Evolutionary conservation across 2,113 vertebrate species (phyloP).

Genomic region (Mormoops blainvillei): DNA sequence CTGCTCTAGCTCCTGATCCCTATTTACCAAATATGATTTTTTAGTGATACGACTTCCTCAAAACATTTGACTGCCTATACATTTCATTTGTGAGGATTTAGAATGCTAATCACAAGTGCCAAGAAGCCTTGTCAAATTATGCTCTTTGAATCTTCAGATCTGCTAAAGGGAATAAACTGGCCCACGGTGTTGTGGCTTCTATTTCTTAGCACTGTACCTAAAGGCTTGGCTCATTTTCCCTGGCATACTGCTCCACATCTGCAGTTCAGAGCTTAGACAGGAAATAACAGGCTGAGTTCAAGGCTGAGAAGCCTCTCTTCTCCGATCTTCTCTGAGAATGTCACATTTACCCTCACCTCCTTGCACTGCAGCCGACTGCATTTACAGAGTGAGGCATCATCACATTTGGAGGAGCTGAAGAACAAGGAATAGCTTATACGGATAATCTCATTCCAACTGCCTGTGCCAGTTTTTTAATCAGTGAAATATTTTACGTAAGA

Average conservation of each 20-base stretch:
- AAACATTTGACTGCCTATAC: background rate
- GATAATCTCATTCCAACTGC: background rate
- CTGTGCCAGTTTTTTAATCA: background rate
- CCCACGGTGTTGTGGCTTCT: background rate
- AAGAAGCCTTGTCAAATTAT: background rate
- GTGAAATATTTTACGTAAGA: background rate
- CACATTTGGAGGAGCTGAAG: background rate
- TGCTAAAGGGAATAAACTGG: background rate
- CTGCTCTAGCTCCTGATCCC: background rate
- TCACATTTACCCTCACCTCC: background rate
- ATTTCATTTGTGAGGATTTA: background rate
- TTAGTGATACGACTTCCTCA: background rate
- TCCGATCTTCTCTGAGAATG: background rate
- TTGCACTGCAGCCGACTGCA: background rate
- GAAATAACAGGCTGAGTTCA: background rate
- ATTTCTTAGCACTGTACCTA: background rate
- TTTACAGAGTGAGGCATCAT: background rate
- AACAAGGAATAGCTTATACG: background rate
- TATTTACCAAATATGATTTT: background rate
- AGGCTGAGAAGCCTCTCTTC: background rate
- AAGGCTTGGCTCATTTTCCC: background rate
- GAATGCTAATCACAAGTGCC: slow-evolving; percentile 8
- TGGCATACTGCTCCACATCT: background rate
- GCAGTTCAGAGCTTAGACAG: background rate
- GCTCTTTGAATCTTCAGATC: background rate